Base-by-base conservation (phyloP, 2,888 invertebrate species). In the Acanthosepion lycidas region DNA sequence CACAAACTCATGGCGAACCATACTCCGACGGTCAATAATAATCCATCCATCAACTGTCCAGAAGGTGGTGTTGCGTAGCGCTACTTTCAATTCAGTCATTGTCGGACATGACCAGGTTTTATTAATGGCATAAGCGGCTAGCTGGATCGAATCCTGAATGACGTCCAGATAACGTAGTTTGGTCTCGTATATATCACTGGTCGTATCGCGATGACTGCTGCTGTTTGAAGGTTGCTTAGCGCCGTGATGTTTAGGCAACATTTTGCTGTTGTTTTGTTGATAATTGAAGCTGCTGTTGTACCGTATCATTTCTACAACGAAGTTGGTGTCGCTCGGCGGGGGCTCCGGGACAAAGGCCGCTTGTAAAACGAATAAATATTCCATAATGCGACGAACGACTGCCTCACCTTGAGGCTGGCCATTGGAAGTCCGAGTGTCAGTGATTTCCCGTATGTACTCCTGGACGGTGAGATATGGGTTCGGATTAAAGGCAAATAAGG, bases 281-380 rank as follows among this genome's bases (percentile, higher is more conserved):
- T 78, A 78, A 28, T 8, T 1, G 15, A 78, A 78, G 78, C 78
- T 78, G n/a, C 78, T 78, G n/a, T 78, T 78, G 15, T 78, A 78
- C 12, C n/a, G 28, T 12, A 6, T 92, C 92, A 92, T 51, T 18
- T 92, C 92, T 28, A 92, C 92, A 92, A 92, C 92, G 53, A 18
- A 49, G 49, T 53, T 92, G 8, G 92, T 48, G 53, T 92, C 49
- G 92, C 53, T 92, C 4, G 49, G 53, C 6, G 92, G 51, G 42
- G 53, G 92, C 51, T 92, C 51, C 53, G 92, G 53, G 53, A 51
- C 42, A n/a, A 92, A 92, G 28, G 92, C 49, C 49, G 53, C 92
- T 49, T 92, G 92, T 92, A 92, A 92, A 9, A 92, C 92, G n/a
- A 92, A 92, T 51, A 53, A n/a, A 92, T 92, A 49, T 92, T 92